These are phyloP conservation scores for Sycophila sp. DNA, from an alignment of 1,140 invertebrate species.

Conservation along the genomic window DNA sequence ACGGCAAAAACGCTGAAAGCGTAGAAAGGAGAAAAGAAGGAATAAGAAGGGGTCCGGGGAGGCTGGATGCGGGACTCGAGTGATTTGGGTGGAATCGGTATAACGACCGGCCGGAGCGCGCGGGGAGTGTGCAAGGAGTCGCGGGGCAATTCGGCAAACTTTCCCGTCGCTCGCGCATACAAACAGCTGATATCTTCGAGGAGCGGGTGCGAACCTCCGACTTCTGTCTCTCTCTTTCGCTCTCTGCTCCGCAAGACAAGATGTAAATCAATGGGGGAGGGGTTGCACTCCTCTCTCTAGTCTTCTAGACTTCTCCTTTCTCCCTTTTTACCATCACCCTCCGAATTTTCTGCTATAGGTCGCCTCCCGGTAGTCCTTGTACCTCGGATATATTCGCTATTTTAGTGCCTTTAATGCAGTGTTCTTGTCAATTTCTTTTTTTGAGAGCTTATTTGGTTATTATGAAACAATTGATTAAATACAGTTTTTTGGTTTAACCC, in stretches of 20 bases:
- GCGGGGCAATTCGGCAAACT: slow-evolving; percentile 65
- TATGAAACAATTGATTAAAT: no score
- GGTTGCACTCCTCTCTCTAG: slow-evolving; percentile 31
- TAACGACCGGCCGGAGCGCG: slow-evolving; percentile 27
- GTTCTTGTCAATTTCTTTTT: no score
- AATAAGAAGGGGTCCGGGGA: not conserved
- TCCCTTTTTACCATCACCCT: slow-evolving; percentile 31
- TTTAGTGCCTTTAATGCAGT: no score
- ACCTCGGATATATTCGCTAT: no score
- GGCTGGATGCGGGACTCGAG: not conserved
- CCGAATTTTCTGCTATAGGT: slow-evolving; percentile 36
- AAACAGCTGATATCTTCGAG: slow-evolving; percentile 61
- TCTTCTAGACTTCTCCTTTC: slow-evolving; percentile 21
- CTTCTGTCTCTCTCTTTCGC: slow-evolving; percentile 28
- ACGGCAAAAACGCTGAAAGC: not conserved
- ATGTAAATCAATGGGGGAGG: slow-evolving; percentile 64
- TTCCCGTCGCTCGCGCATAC: slow-evolving; percentile 62
- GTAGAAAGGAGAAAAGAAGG: slow-evolving; percentile 13
- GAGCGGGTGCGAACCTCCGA: not conserved
- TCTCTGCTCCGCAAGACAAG: slow-evolving; percentile 52
- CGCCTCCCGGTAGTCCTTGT: no score
- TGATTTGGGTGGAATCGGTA: slow-evolving; percentile 43
- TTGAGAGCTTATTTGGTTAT: no score
- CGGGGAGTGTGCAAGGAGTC: slow-evolving; percentile 57
- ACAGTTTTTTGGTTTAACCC: no score